Evolutionary conservation across 1,140 invertebrate genomes (phyloP).

Genomic region (Zaprionus capensis): DNA sequence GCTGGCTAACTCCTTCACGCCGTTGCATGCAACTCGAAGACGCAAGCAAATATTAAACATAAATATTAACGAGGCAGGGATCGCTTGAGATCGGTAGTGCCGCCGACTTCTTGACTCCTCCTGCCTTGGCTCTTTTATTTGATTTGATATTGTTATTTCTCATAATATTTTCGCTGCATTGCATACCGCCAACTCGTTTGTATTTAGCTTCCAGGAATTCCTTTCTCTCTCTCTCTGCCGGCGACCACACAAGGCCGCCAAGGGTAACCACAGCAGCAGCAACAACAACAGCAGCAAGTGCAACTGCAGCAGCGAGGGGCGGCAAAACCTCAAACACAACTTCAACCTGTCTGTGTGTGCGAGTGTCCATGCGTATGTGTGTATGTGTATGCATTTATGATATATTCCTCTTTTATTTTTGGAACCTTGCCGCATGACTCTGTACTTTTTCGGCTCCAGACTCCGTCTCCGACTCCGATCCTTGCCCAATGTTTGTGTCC

Average conservation of each 20-base stretch:
- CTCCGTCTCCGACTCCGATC: conserved; percentile 25
- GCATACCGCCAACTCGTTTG: conserved; percentile 50
- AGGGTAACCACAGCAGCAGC: conserved; percentile 11
- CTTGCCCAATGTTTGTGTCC: conserved; percentile 68
- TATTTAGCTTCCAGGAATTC: conserved; percentile 66
- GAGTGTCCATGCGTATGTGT: conserved; percentile 43
- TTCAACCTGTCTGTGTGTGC: conserved; percentile 32
- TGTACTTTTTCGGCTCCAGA: conserved; percentile 65
- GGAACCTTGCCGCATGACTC: conserved; percentile 64
- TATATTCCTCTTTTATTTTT: conserved; percentile 52
- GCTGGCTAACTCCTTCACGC: conserved; percentile 70
- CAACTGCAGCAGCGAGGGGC: conserved; percentile 45
- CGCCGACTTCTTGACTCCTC: conserved; percentile 1
- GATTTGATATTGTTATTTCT: conserved; percentile 75
- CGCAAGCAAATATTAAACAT: conserved; percentile 59
- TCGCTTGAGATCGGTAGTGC: not conserved
- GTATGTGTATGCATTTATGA: conserved; percentile 74
- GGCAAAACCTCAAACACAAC: conserved; percentile 73
- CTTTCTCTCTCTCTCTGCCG: conserved; percentile 12
- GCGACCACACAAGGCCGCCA: conserved; percentile 59
- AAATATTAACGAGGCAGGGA: conserved; percentile 49
- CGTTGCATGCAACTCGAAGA: conserved; percentile 28
- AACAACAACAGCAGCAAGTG: conserved; percentile 18
- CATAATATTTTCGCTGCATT: conserved; percentile 73
- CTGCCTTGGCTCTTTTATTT: conserved; percentile 38